Percentiles rank a stretch among this genome's conserved stretches.
phyloP scores from a whole-genome alignment of 2,113 vertebrate species.

The Cygnus atratus region DNA sequence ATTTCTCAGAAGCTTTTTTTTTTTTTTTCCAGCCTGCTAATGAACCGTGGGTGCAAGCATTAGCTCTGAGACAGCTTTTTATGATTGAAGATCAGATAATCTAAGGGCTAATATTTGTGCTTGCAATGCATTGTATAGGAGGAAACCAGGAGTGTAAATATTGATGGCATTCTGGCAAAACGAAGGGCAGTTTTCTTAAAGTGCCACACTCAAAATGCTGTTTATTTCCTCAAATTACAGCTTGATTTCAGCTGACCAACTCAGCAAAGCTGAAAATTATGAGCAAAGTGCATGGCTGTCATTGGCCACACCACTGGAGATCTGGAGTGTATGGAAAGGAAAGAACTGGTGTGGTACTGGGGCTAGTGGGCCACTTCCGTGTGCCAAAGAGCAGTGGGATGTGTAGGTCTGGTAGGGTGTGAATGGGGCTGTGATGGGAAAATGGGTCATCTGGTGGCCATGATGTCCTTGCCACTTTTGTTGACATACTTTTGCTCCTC shows the following conservation, averaged over 20 bases:
- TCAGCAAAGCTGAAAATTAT: background rate
- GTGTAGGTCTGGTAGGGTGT: accelerated
- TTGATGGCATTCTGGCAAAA: background rate
- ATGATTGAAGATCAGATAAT: slow-evolving; percentile 47
- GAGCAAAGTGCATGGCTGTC: background rate
- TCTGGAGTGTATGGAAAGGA: background rate
- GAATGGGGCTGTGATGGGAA: background rate
- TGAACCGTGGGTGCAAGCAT: slow-evolving; percentile 63
- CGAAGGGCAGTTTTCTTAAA: background rate
- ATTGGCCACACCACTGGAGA: background rate
- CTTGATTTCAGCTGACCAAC: background rate
- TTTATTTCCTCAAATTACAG: background rate
- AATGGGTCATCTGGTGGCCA: background rate
- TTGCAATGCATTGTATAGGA: background rate
- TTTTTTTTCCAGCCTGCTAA: slow-evolving; percentile 3
- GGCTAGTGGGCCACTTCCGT: background rate
- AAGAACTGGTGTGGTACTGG: background rate
- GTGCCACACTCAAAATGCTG: background rate
- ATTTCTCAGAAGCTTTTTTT: slow-evolving; percentile 33
- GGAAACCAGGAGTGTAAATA: background rate
- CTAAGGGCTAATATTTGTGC: slow-evolving; percentile 54
- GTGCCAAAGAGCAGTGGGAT: background rate
- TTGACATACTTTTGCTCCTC: background rate
- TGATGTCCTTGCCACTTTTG: background rate
- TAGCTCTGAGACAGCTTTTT: slow-evolving; percentile 43